phyloP scores from a whole-genome alignment of 2,113 vertebrate genomes.

The Elephantulus edwardii region DNA sequence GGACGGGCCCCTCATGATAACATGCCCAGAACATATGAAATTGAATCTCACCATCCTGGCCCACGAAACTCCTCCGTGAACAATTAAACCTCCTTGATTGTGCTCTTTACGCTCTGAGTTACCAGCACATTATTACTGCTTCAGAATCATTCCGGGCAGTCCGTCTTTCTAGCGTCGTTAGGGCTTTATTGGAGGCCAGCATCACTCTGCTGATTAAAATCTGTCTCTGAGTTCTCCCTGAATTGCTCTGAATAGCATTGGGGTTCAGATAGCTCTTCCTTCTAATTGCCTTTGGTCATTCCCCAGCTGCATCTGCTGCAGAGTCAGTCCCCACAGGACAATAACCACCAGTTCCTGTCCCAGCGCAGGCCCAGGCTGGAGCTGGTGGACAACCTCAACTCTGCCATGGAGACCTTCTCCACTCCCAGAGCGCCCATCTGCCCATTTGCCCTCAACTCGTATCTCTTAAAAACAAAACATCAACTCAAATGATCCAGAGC shows the following conservation, averaged over 20 bases:
- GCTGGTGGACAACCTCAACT: background rate
- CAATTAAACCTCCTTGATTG: background rate
- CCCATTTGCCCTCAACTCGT: background rate
- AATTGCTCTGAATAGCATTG: conserved; percentile 39
- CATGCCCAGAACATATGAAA: too few relatives aligned
- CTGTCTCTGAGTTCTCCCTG: conserved; percentile 32
- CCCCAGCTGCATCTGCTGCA: background rate
- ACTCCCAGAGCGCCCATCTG: background rate
- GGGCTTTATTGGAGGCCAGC: background rate
- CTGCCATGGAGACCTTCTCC: background rate
- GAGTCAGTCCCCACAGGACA: background rate
- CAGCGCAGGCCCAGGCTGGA: background rate
- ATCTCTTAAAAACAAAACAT: background rate
- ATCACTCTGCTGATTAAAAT: conserved; percentile 38
- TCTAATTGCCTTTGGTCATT: background rate
- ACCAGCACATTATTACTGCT: background rate
- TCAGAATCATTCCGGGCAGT: background rate
- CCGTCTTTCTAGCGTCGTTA: conserved; percentile 21
- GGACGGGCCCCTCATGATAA: too few relatives aligned
- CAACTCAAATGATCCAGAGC: background rate
- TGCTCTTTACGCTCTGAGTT: background rate
- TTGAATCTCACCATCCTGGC: too few relatives aligned
- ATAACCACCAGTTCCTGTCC: background rate
- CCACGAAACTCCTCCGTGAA: background rate
- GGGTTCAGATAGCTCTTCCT: background rate